A percentile compares a stretch with the other conserved stretches of the same genome.
Conservation (phyloP, 2,888 invertebrate genomes). For the Leptura quadrifasciata region DNA sequence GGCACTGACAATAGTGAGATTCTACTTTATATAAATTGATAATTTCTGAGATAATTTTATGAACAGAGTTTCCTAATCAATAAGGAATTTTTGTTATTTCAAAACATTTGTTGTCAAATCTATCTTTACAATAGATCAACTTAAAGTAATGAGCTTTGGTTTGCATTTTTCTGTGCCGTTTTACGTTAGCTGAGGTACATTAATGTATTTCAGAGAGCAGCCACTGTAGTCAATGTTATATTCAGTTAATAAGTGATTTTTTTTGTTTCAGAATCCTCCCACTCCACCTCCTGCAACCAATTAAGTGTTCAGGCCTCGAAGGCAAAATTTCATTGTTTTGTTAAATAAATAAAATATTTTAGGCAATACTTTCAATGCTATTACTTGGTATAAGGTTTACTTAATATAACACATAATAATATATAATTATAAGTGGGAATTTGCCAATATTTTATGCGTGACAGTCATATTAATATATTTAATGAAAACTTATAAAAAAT, state of each 20-base stretch:
- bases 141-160: too few species aligned
- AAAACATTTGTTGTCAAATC: too few species aligned
- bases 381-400: slow-evolving; percentile 36
- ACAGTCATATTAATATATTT: slow-evolving; percentile 5
- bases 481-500: background rate
- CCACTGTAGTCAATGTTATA: too few species aligned
- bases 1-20: too few species aligned
- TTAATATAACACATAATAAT: slow-evolving; percentile 27
- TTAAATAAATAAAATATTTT: slow-evolving; percentile 36
- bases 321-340: slow-evolving; percentile 13
- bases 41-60: too few species aligned
- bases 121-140: too few species aligned
- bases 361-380: slow-evolving; percentile 33
- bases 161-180: too few species aligned
- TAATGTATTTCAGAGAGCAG: too few species aligned
- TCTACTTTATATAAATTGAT: too few species aligned
- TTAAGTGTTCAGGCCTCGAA: slow-evolving; percentile 36
- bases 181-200: too few species aligned
- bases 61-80: too few species aligned
- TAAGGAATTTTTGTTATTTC: too few species aligned
- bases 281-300: slow-evolving; percentile 73
- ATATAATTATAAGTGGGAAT: slow-evolving; percentile 17
- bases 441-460: slow-evolving; percentile 28
- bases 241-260: slow-evolving; percentile 2
- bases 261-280: slow-evolving; percentile 73